These are phyloP conservation scores for Chaetoderma sp. DNA, from an alignment of 2,888 invertebrate species.

Conservation along the genomic window DNA sequence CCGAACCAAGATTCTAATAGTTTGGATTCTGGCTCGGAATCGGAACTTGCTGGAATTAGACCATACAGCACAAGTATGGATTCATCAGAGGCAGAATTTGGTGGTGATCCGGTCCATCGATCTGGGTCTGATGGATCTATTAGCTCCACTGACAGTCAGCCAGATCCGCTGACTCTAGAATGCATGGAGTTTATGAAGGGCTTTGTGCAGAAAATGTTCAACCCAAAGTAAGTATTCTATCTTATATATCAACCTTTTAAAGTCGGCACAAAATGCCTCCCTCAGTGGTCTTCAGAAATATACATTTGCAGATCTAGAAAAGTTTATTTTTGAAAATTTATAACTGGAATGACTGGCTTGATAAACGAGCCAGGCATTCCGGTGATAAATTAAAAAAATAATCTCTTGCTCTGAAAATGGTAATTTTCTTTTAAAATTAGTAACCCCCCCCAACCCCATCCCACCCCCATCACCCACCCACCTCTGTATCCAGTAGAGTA, in stretches of 20 bases:
- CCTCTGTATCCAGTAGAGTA: too few species aligned
- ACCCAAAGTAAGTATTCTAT: constrained; percentile 66
- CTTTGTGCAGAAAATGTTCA: constrained; percentile 77
- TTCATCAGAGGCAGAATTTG: constrained; percentile 58
- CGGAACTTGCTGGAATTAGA: constrained; percentile 4
- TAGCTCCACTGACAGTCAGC: constrained; percentile 62
- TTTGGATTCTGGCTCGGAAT: constrained; percentile 42
- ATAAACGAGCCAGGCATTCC: too few species aligned
- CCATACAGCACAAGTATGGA: constrained; percentile 48
- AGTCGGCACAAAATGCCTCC: neutral
- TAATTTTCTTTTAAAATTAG: neutral
- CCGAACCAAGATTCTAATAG: constrained; percentile 46
- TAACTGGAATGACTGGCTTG: too few species aligned
- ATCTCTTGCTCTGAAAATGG: too few species aligned
- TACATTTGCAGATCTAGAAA: too few species aligned
- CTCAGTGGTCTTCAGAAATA: too few species aligned
- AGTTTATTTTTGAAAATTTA: too few species aligned
- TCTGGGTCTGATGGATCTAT: constrained; percentile 54
- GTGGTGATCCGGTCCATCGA: constrained; percentile 45
- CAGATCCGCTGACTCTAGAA: constrained; percentile 74
- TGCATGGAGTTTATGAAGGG: constrained; percentile 77
- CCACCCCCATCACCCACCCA: too few species aligned
- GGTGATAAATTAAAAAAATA: too few species aligned
- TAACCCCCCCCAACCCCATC: neutral
- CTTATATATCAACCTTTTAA: too few species aligned